A percentile compares a stretch with the other conserved stretches of the same genome.
Conservation (phyloP, 2,113 vertebrate species). For the Hippocampus guttulatus region DNA sequence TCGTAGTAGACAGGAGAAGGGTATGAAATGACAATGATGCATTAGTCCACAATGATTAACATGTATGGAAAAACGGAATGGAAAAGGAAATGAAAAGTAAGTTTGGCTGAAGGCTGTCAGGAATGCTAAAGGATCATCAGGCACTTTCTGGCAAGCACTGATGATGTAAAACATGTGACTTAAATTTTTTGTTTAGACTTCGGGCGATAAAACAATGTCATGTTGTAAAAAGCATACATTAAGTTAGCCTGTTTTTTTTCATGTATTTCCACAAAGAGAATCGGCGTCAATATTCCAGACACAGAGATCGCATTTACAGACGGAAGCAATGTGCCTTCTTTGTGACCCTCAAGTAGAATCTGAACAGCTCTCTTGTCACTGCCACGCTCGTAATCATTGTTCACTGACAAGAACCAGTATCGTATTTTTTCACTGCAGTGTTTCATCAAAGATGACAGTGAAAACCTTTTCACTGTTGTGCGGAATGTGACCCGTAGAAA, state of each 20-base stretch:
- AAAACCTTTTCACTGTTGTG: background rate
- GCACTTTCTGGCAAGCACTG: background rate
- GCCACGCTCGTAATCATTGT: background rate
- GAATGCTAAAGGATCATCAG: background rate
- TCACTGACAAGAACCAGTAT: background rate
- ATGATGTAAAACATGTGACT: background rate
- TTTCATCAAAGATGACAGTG: background rate
- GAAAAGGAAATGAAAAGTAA: background rate
- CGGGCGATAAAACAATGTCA: background rate
- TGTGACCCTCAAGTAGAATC: background rate
- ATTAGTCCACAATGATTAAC: background rate
- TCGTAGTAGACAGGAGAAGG: background rate
- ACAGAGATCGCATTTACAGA: background rate
- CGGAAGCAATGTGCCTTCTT: background rate
- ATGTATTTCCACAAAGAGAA: background rate
- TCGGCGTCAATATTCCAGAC: background rate
- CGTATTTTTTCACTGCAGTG: too few relatives aligned
- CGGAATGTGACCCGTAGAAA: background rate
- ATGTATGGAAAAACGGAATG: background rate
- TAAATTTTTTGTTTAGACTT: background rate
- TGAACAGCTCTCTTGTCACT: background rate
- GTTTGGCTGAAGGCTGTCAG: background rate
- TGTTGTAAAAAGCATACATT: background rate
- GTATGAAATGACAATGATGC: background rate
- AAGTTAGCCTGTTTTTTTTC: background rate